Percentiles rank a stretch among this genome's conserved stretches.
phyloP scores from a whole-genome alignment of 2,113 vertebrate genomes.

The Mastomys coucha region DNA sequence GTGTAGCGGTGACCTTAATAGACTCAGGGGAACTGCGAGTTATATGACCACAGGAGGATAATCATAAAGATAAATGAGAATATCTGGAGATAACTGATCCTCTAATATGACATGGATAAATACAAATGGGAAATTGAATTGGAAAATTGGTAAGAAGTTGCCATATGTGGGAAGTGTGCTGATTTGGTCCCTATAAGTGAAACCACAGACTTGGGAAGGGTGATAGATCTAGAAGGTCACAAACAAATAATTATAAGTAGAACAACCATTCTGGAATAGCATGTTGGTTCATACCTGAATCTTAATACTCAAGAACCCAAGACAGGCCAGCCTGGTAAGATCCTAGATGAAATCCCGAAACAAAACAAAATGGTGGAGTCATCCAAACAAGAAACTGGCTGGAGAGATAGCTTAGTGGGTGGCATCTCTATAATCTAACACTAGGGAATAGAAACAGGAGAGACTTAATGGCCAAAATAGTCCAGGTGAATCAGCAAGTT shows the following conservation, averaged over 20 bases:
- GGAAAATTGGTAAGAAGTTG: not conserved
- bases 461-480: not conserved
- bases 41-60: conserved; percentile 25
- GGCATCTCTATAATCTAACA: not conserved
- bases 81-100: not conserved
- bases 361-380: not conserved
- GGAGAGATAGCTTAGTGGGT: not conserved
- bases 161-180: not conserved
- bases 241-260: not conserved
- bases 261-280: not conserved
- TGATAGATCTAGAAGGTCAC: not conserved
- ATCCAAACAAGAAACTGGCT: not conserved
- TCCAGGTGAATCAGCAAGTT: not conserved
- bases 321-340: not conserved
- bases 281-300: not conserved
- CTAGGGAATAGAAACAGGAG: not conserved
- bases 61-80: conserved; percentile 60
- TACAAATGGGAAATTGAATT: not conserved
- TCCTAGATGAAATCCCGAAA: not conserved
- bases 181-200: not conserved
- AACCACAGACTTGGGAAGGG: not conserved
- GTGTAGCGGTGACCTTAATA: conserved; percentile 40
- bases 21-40: conserved; percentile 29
- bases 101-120: not conserved
- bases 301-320: not conserved